A percentile compares a stretch with the other conserved stretches of the same genome.
Conservation (phyloP, 2,113 vertebrate genomes). For the Megaleporinus macrocephalus region DNA sequence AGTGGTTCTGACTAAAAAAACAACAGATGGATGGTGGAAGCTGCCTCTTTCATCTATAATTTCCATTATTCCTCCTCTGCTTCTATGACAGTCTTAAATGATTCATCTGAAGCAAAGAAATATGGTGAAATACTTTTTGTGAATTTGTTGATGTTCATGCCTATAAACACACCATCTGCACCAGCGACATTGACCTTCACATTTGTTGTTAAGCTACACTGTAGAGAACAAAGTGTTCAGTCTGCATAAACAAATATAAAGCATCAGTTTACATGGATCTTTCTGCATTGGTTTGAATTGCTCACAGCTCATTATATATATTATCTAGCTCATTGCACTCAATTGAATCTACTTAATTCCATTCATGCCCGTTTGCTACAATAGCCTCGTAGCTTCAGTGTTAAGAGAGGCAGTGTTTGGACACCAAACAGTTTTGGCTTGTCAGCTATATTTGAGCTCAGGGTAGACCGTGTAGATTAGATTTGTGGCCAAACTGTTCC, state of each 20-base stretch:
- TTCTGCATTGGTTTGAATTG: neutral
- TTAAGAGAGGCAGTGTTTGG: too few relatives aligned
- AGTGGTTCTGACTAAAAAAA: conserved; percentile 1
- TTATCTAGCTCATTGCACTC: too few relatives aligned
- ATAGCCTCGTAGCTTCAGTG: too few relatives aligned
- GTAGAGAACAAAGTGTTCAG: too few relatives aligned
- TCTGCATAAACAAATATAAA: neutral
- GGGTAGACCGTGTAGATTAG: too few relatives aligned
- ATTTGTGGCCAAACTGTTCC: too few relatives aligned
- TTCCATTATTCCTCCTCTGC: conserved; percentile 24
- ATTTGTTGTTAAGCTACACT: too few relatives aligned
- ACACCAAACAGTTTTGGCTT: too few relatives aligned
- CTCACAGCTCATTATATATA: too few relatives aligned
- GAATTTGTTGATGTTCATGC: neutral
- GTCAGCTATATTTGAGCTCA: too few relatives aligned
- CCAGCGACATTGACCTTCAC: neutral
- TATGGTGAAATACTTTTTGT: neutral
- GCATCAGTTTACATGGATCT: neutral
- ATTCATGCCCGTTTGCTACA: too few relatives aligned
- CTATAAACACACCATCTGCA: neutral
- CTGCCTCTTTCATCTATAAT: conserved; percentile 8
- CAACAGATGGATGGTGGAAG: conserved; percentile 23
- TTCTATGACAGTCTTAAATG: neutral
- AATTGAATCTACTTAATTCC: too few relatives aligned
- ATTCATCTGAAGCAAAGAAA: conserved; percentile 3